A percentile compares a stretch with the other conserved stretches of the same genome.
phyloP scores from a whole-genome alignment of 2,888 invertebrate genomes.

The Tenthredo mesomela region DNA sequence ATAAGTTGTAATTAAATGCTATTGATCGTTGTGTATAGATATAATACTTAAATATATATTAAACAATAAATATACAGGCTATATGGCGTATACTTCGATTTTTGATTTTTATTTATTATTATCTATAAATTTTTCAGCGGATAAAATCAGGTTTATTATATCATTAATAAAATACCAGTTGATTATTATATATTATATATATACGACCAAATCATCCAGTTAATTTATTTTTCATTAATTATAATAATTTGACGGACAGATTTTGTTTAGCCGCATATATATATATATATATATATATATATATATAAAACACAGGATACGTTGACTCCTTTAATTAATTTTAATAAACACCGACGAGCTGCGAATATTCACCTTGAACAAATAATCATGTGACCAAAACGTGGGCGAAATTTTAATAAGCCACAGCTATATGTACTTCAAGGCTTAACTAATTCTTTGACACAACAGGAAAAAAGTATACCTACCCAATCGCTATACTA shows the following conservation, averaged over 20 bases:
- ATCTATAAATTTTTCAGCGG: background rate
- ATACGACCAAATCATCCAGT: background rate
- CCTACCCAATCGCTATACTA: no score
- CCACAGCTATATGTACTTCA: background rate
- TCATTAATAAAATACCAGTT: background rate
- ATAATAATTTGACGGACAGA: background rate
- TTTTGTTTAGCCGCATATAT: background rate
- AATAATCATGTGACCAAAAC: background rate
- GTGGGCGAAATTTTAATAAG: slow-evolving; percentile 40
- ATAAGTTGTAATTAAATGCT: background rate
- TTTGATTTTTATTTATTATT: background rate
- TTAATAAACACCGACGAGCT: slow-evolving; percentile 34
- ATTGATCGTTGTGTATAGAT: background rate
- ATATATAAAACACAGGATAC: background rate
- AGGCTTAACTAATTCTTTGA: background rate
- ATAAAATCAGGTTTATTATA: background rate
- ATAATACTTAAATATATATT: background rate
- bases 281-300: no score
- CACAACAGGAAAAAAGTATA: no score
- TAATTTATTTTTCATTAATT: slow-evolving; percentile 13
- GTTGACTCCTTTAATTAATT: slow-evolving; percentile 41
- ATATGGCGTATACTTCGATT: background rate
- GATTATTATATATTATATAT: background rate
- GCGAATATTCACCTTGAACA: slow-evolving; percentile 14
- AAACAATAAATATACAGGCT: background rate